Evolutionary conservation across 2,113 vertebrate genomes (phyloP).

Genomic region (Phylloscopus trochiloides): DNA sequence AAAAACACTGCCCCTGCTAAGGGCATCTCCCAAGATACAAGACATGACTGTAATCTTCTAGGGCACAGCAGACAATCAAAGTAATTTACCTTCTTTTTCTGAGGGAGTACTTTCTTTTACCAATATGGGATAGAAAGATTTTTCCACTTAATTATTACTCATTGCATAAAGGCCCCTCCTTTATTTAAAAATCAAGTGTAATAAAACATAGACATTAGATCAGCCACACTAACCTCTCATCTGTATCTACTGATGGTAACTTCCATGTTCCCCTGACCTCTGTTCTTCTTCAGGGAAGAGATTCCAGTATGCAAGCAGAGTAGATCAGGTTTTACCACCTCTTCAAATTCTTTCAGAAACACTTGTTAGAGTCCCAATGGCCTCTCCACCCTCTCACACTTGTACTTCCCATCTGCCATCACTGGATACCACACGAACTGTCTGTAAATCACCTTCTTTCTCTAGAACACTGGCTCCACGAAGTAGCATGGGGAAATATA

Average conservation of each 20-base stretch:
- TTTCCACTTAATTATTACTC: not conserved
- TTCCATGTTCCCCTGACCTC: not conserved
- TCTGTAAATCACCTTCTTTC: not conserved
- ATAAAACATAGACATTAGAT: not conserved
- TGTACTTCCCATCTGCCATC: not conserved
- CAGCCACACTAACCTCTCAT: not conserved
- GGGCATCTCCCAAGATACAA: not conserved
- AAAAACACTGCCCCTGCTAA: not conserved
- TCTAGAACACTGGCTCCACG: not conserved
- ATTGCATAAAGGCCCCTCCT: not conserved
- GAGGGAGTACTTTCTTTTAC: not conserved
- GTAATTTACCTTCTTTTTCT: not conserved
- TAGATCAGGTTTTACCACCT: not conserved
- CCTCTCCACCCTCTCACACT: rapidly evolving
- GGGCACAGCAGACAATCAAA: not conserved
- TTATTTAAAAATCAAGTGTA: not conserved
- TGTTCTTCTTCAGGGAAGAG: not conserved
- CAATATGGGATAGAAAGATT: not conserved
- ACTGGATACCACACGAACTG: not conserved
- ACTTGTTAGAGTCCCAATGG: not conserved
- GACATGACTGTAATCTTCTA: not conserved
- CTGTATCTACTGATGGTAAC: not conserved
- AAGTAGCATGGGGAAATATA: not conserved
- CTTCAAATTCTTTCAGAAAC: not conserved
- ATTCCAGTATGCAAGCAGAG: not conserved